Evolutionary conservation across 2,113 vertebrate species (phyloP).

Genomic region (Cyprinodon variegatus): DNA sequence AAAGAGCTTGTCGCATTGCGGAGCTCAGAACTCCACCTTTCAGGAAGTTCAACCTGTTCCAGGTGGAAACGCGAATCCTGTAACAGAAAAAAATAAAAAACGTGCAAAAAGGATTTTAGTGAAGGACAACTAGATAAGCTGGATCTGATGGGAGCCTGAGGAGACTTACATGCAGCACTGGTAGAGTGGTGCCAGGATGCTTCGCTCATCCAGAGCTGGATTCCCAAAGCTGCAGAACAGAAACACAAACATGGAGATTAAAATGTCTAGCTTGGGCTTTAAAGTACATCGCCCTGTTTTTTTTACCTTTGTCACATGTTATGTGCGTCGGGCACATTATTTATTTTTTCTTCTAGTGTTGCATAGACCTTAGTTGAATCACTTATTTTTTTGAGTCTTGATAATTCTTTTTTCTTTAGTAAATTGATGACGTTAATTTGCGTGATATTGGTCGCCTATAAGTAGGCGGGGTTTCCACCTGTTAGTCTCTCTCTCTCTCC

Average conservation of each 20-base stretch:
- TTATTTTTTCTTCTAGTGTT: too few species aligned
- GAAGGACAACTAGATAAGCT: not conserved
- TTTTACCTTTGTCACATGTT: too few species aligned
- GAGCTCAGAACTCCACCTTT: slow-evolving; percentile 88
- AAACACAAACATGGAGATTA: not conserved
- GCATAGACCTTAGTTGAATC: too few species aligned
- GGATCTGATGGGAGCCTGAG: not conserved
- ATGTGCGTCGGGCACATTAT: too few species aligned
- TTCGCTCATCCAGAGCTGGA: slow-evolving; percentile 93
- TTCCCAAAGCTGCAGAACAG: slow-evolving; percentile 89
- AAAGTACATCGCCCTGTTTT: too few species aligned
- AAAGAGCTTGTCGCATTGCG: slow-evolving; percentile 88
- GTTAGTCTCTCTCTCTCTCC: too few species aligned
- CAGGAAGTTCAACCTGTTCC: slow-evolving; percentile 93
- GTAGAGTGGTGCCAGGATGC: slow-evolving; percentile 96
- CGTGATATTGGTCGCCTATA: too few species aligned
- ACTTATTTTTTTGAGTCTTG: too few species aligned
- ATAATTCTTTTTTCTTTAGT: too few species aligned
- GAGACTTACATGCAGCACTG: slow-evolving; percentile 98
- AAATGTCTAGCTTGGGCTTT: not conserved
- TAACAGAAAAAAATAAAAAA: not conserved
- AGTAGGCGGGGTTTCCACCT: too few species aligned
- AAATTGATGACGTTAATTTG: too few species aligned
- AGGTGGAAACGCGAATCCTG: slow-evolving; percentile 95
- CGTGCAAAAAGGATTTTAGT: not conserved